Evolutionary conservation across 1,140 invertebrate species (phyloP), one percentile per base, ranked within the genome.

Genomic region (Periplaneta americana): DNA sequence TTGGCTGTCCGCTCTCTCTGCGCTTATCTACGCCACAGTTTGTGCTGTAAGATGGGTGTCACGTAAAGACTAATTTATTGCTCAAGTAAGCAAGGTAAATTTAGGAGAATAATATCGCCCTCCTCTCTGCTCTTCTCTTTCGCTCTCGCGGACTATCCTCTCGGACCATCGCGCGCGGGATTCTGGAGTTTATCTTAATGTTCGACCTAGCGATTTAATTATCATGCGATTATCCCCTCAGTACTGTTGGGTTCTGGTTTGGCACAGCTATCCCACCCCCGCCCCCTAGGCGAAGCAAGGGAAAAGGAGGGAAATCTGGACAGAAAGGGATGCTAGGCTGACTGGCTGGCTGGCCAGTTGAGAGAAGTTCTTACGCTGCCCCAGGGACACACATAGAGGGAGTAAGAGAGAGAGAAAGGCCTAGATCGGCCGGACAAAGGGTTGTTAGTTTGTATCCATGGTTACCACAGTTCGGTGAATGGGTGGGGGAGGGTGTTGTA

Each of bases 191-290:
- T 81, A 81, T 81, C 80, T 81, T 81, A 81, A 81, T 81, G 80
- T 77, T 78, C 80, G 75, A 77, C 76, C 66, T 81, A 66, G 80
- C 80, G 80, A 81, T 81, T 81, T 81, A 81, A 81, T 81, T 81
- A 81, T 81, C 80, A 81, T 81, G 80, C 80, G 75, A 81, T 81
- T 81, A 81, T 81, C 80, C 76, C 76, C 37, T 78, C 34, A 78
- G 76, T 78, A 31, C 34, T 36, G 76, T 34, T 36, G 76, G 33
- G 48, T n/a, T 57, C 79, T 77, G 32, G 75, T 34, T 15, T 35
- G 75, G 35, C 76, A 31, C 15, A 36, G n/a, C 34, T 17, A n/a
- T 33, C 6, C 10, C 10, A 28, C 33, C 10, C 34, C 34, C 34
- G 18, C 33, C 15, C 34, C 34, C 34, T 9, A 15, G 76, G 32